Base-by-base conservation (phyloP, 2,113 vertebrate species). In the Daubentonia madagascariensis region DNA sequence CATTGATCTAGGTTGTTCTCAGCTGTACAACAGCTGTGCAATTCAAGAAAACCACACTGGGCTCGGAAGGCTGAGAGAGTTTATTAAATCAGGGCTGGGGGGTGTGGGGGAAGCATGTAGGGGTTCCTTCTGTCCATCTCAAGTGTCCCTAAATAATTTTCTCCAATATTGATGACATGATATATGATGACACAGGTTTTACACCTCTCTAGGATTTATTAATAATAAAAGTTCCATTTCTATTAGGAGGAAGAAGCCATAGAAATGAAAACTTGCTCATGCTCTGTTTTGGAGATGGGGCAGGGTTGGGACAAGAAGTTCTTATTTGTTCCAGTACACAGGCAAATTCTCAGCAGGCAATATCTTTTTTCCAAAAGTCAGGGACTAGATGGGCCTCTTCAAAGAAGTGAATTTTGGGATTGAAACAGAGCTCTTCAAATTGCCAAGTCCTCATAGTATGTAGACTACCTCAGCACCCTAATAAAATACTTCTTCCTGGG, bases 1-100 rank as follows among this genome's bases (percentile, higher is more conserved):
- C 92, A 68, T 81, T 94, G 96, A 97, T 97, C 90, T 89, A 92
- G 92, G 92, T 91, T 91, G 86, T 45, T 80, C 65, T 89, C 97
- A 98, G 96, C 97, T 98, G 97, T 79, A 72, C n/a, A 96, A 89
- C 98, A 98, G 98, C 98, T 98, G 97, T 96, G 96, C 89, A 68
- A 94, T 91, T 96, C 70, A 63, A 67, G 92, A 96, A 97, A 98
- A 73, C 97, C 93, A 67, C 94, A 96, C 93, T 84, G 92, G 63
- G 65, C 97, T 98, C 87, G 11, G 70, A 88, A 92, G 94, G 85
- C 95, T 90, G 10, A 84, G 91, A 85, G 87, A 70, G 67, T 92
- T 94, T 95, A 97, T 98, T 97, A 96, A 97, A 81, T 96, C 70
- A 40, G 48, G 6, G 4, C n/a, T n/a, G n/a, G n/a, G n/a, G n/a